Base-by-base conservation (phyloP, 2,888 invertebrate species). In the Odontomyia ornata region DNA sequence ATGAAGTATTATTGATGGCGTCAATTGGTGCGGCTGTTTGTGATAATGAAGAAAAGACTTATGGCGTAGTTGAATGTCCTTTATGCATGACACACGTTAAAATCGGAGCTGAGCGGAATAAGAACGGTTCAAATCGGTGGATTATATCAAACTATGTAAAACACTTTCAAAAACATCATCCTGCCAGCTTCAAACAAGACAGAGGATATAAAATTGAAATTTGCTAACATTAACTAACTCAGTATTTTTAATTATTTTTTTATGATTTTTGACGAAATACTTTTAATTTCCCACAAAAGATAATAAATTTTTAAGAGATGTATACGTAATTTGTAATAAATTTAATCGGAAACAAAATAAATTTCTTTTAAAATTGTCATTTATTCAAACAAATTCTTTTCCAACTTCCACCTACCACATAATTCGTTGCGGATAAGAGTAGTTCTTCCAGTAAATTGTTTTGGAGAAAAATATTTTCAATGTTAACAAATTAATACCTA, bases 381-480 rank as follows among this genome's bases (percentile, higher is more conserved):
- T n/a, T n/a, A n/a, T n/a, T n/a, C n/a, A n/a, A n/a, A n/a, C n/a
- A n/a, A n/a, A n/a, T n/a, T n/a, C n/a, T n/a, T n/a, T n/a, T n/a
- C n/a, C 36, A 36, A 36, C 3, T 36, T 36, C 5, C 36, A 36
- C 56, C 88, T 88, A 98, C 97, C 97, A 98, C 84, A 96, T 94
- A 82, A 98, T 91, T 83, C 97, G 90, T 85, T 98, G 97, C 0
- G 89, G 87, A 76, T 92, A 89, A 73, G 89, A 87, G 83, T 91
- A 91, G 84, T 94, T 90, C 28, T 88, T 84, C 97, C 97, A 98
- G 75, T 88, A 87, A 77, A 97, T 93, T 80, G 93, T 90, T 85
- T 93, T 95, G 62, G 89, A 91, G 77, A 93, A 89, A 86, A 96
- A 98, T 78, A 96, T 84, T 82, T 92, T 89, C 80, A 96, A 90